Base-by-base conservation (phyloP, 2,888 invertebrate genomes). In the Dysmachus trigonus region DNA sequence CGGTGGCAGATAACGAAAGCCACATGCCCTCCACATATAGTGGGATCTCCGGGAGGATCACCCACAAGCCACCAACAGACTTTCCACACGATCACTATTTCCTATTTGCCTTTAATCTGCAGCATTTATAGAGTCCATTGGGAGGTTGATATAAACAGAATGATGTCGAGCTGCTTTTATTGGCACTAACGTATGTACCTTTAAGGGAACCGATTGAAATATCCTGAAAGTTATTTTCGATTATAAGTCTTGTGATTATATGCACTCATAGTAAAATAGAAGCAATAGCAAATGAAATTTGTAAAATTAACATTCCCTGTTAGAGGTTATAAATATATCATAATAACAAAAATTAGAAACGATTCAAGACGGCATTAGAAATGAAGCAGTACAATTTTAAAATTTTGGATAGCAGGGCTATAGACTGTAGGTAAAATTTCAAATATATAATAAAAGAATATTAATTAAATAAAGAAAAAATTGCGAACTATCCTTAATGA, bases 21-120 rank as follows among this genome's bases (percentile, higher is more conserved):
- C 93, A 90, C 93, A 93, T 76, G 94, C 93, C 5, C 92, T 47
- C 22, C 51, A 35, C 91, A 85, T 92, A 72, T 86, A 88, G 88
- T 89, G 22, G 22, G 88, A 89, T 89, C 18, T 84, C n/a, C 15
- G 4, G 6, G 82, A 51, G 79, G 51, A 79, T 79, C 31, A 79
- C 31, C 79, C 41, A 27, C 27, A 41, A 79, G 22, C 7, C 10
- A 38, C 22, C 38, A 27, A 18, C 8, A 38, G 38, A 38, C 35
- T 38, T 41, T 33, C 30, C 47, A 47, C 41, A 18, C 79, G 31
- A 51, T 51, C 47, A 47, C 30, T 30, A 47, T 79, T 79, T 79
- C 51, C 79, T 79, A 79, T 51, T 27, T 79, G 30, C 79, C 51
- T 79, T 79, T 79, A 51, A 79, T 79, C 47, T 79, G 10, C 51